Conservation (phyloP, 2,888 invertebrate genomes). For the Epinotia demarniana region DNA sequence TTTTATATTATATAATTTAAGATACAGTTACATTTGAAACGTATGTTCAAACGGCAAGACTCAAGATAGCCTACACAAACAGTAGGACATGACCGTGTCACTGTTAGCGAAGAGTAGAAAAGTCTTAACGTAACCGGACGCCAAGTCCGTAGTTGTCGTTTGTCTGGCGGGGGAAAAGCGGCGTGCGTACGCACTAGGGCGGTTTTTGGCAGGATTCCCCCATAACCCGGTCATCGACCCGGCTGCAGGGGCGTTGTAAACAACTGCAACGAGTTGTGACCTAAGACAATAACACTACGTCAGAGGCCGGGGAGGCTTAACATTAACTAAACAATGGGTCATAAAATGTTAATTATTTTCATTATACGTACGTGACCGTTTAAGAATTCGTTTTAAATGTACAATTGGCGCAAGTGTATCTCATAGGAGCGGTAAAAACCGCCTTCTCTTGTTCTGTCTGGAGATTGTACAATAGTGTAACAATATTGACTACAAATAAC, state of each 20-base stretch:
- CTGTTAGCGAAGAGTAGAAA: neutral
- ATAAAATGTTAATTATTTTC: neutral
- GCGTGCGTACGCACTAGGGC: slow-evolving; percentile 30
- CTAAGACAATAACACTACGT: slow-evolving; percentile 9
- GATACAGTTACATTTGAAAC: neutral
- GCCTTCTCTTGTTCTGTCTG: too few relatives aligned
- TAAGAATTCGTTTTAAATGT: neutral
- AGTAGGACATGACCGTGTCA: neutral
- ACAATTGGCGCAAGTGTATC: neutral
- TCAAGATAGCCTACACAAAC: neutral
- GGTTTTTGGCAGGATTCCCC: slow-evolving; percentile 27
- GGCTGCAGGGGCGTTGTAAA: slow-evolving; percentile 28
- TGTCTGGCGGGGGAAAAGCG: neutral
- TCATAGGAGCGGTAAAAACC: neutral
- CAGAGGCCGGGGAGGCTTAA: neutral
- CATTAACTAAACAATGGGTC: too few relatives aligned
- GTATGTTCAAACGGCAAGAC: neutral
- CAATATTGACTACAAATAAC: neutral
- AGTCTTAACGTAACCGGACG: neutral
- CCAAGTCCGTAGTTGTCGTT: neutral
- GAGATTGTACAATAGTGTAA: too few relatives aligned
- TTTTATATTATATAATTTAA: slow-evolving; percentile 2
- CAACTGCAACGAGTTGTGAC: slow-evolving; percentile 18
- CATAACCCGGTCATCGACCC: slow-evolving; percentile 34
- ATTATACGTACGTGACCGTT: neutral